Evolutionary conservation across 2,797 vertebrate species (phyloP).

Genomic region (Ptychadena robeensis): DNA sequence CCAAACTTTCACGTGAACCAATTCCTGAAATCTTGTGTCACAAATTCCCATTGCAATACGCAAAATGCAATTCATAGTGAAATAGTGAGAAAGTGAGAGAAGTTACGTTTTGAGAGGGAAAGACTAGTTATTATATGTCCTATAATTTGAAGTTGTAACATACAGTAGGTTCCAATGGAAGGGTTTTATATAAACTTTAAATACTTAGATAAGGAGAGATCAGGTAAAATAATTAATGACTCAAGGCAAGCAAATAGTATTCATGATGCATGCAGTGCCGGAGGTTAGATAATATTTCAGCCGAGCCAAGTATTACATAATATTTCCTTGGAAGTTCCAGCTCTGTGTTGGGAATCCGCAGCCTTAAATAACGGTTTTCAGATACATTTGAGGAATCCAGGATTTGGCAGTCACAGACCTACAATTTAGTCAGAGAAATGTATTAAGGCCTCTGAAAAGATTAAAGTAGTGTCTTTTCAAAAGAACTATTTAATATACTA

Average conservation of each 20-base stretch:
- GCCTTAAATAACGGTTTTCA: conserved; percentile 6
- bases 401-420: not conserved
- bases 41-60: too few species aligned
- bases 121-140: too few species aligned
- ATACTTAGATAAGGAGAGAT: too few species aligned
- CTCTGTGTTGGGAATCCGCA: not conserved
- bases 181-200: too few species aligned
- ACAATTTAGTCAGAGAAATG: not conserved
- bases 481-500: not conserved
- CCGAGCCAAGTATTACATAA: conserved; percentile 49
- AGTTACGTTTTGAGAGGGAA: too few species aligned
- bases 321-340: conserved; percentile 37
- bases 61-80: too few species aligned
- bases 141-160: too few species aligned
- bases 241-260: not conserved
- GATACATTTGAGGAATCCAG: conserved; percentile 9
- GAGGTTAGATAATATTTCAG: conserved; percentile 37
- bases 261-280: not conserved
- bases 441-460: not conserved
- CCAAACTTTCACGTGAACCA: too few species aligned
- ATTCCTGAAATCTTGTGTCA: too few species aligned
- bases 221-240: not conserved
- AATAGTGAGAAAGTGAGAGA: too few species aligned
- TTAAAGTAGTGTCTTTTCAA: too few species aligned
- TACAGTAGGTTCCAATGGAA: too few species aligned